phyloP scores from a whole-genome alignment of 2,888 invertebrate species.

The Phalera bucephala region DNA sequence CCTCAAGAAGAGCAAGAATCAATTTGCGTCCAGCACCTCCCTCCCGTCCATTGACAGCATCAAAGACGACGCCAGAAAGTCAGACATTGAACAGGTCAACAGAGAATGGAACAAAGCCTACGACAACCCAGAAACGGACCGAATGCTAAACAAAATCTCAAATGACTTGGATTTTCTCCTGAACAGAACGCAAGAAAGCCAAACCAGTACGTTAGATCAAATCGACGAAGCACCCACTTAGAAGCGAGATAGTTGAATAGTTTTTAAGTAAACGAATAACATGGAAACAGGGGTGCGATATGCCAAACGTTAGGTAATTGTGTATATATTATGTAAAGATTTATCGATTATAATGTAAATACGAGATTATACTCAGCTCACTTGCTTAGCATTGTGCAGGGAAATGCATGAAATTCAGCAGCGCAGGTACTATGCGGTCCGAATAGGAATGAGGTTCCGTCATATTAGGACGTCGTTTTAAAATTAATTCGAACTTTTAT shows the following conservation, averaged over 20 bases:
- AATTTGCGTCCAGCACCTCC: constrained; percentile 56
- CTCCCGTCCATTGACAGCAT: constrained; percentile 60
- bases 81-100: constrained; percentile 65
- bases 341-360: no score
- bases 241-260: constrained; percentile 21
- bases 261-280: constrained; percentile 39
- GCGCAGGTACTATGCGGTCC: no score
- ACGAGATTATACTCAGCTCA: no score
- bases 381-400: no score
- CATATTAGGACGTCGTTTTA: no score
- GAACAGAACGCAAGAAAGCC: constrained; percentile 82
- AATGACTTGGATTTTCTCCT: constrained; percentile 92
- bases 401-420: no score
- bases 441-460: no score
- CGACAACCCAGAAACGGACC: constrained; percentile 73
- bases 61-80: constrained; percentile 51
- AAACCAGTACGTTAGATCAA: constrained; percentile 48
- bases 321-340: constrained; percentile 17
- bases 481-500: no score
- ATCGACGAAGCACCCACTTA: constrained; percentile 72
- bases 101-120: constrained; percentile 66
- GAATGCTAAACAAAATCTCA: constrained; percentile 91
- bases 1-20: constrained; percentile 61
- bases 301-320: constrained; percentile 38
- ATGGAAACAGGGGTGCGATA: constrained; percentile 66